Base-by-base conservation (phyloP, 37 sponge, comb jelly and placozoan genomes). In the Aplysina aerophoba region DNA sequence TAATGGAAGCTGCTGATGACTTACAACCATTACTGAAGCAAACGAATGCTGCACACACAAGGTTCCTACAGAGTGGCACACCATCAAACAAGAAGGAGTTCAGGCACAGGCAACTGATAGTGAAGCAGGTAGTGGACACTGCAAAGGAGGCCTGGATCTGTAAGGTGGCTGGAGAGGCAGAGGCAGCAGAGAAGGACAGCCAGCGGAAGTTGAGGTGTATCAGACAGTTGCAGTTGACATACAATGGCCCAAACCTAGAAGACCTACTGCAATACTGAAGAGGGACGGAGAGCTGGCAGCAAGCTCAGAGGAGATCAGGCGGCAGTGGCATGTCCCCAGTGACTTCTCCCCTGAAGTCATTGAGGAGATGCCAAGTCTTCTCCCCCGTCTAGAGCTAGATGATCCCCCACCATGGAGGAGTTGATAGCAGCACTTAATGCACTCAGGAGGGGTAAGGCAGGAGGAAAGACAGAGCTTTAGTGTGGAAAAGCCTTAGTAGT, bases 381-480 rank as follows among this genome's bases (percentile, higher is more conserved):
- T 31, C n/a, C 81, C 24, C 27, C 6, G 15, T 17, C 50, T n/a
- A 21, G 80, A 79, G 2, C 80, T 86, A 15, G 87, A 86, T 79
- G 37, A 15, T 4, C 87, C 53, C 87, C 87, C 22, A 79, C 74
- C 27, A 33, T 36, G 50, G 86, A 85, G 27, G 81, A 86, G 56
- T 54, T 86, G 36, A 1, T 20, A 56, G 12, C 17, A 0, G 87
- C 81, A 36, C 55, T 86, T 2, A 20, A 5, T 37, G 59, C 79
- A 44, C 37, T 86, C 31, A 86, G 61, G 81, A 86, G 35, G 19
- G 55, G 87, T 3, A 86, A 86, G 36, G 81, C 87, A 34, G 87
- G 81, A 25, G 87, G 81, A n/a, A n/a, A n/a, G n/a, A 62, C 11
- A 65, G 86, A 1, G 75, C 75, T 22, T 35, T 77, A n/a, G n/a